Conservation (phyloP, 2,888 invertebrate genomes). For the Nematopogon swammerdamellus region DNA sequence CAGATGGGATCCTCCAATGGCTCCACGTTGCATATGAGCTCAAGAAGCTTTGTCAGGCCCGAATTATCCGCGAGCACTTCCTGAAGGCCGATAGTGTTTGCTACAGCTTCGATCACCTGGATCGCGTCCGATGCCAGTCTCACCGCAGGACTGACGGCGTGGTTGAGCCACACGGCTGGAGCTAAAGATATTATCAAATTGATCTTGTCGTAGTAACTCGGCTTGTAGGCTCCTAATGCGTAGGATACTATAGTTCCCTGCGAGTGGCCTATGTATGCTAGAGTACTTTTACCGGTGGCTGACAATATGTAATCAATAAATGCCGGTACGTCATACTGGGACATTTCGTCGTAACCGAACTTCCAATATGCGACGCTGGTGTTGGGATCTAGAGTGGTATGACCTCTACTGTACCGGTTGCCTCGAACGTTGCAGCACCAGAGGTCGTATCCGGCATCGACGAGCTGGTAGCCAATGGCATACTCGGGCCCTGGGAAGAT, state of each 20-base stretch:
- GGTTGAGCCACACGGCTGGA: constrained; percentile 45
- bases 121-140: constrained; percentile 19
- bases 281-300: constrained; percentile 42
- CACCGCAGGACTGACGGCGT: constrained; percentile 21
- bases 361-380: constrained; percentile 45
- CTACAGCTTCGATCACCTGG: constrained; percentile 26
- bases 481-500: constrained; percentile 21
- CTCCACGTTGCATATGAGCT: constrained; percentile 13
- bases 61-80: constrained; percentile 15
- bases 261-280: constrained; percentile 70
- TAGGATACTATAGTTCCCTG: constrained; percentile 62
- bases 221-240: constrained; percentile 46
- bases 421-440: constrained; percentile 52
- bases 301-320: constrained; percentile 39
- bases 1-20: constrained; percentile 10
- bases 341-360: constrained; percentile 68
- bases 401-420: constrained; percentile 58
- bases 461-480: constrained; percentile 32
- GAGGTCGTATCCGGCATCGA: constrained; percentile 52
- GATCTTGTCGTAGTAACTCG: constrained; percentile 59
- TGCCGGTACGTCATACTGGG: constrained; percentile 66
- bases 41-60: constrained; percentile 2
- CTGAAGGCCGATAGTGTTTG: constrained; percentile 22
- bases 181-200: constrained; percentile 48
- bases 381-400: constrained; percentile 36